Percentiles rank a stretch among this genome's conserved stretches.
Evolutionary conservation across 2,888 invertebrate genomes (phyloP).

Genomic region (Sarcophaga rosellei): DNA sequence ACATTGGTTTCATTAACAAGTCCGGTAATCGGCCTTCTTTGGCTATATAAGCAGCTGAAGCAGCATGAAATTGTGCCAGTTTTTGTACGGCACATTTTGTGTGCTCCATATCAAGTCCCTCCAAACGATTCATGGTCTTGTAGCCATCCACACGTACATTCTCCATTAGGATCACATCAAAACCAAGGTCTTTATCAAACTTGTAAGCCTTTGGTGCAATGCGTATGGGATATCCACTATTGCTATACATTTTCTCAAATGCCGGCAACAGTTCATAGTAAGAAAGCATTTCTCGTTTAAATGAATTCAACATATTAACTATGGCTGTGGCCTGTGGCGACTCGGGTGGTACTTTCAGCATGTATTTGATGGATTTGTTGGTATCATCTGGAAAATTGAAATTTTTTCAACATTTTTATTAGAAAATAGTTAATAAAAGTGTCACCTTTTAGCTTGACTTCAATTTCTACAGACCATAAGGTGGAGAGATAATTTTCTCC

Average conservation of each 20-base stretch:
- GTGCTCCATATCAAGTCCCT: slow-evolving; percentile 74
- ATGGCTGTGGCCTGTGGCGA: slow-evolving; percentile 39
- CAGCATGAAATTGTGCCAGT: slow-evolving; percentile 77
- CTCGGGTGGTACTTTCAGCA: slow-evolving; percentile 71
- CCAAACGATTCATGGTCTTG: slow-evolving; percentile 72
- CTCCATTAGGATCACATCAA: slow-evolving; percentile 73
- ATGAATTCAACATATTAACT: slow-evolving; percentile 72
- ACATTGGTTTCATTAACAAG: slow-evolving; percentile 38
- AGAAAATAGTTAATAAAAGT: not conserved
- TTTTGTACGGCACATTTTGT: slow-evolving; percentile 74
- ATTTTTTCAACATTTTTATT: not conserved
- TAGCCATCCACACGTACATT: slow-evolving; percentile 73
- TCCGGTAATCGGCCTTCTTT: slow-evolving; percentile 70
- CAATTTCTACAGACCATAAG: slow-evolving; percentile 73
- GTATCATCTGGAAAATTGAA: slow-evolving; percentile 59
- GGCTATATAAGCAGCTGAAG: slow-evolving; percentile 73
- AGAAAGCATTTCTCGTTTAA: slow-evolving; percentile 46
- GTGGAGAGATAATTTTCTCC: slow-evolving; percentile 77
- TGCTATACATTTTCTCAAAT: slow-evolving; percentile 73
- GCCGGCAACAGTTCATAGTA: slow-evolving; percentile 72
- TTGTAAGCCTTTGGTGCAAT: slow-evolving; percentile 60
- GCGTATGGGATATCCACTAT: slow-evolving; percentile 67
- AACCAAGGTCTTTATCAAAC: slow-evolving; percentile 39
- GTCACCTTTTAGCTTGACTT: slow-evolving; percentile 73
- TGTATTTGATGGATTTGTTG: slow-evolving; percentile 65